A percentile compares a stretch with the other conserved stretches of the same genome.
These are phyloP conservation scores for Anoura caudifer DNA, from an alignment of 2,113 vertebrate genomes.

Conservation along the genomic window DNA sequence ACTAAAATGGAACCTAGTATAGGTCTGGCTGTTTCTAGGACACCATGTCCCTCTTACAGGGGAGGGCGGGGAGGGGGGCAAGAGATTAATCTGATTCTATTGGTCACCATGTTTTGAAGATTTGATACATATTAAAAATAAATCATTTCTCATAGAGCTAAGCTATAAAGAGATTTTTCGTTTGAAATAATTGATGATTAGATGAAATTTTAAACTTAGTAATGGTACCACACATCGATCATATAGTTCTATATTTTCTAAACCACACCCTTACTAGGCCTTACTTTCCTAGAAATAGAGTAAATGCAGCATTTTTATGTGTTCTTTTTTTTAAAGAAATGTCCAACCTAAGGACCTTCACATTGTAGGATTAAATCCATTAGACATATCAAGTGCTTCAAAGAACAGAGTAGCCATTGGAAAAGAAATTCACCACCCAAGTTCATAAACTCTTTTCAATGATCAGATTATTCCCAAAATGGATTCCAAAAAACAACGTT, in stretches of 20 bases:
- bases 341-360: not conserved
- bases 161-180: slow-evolving; percentile 41
- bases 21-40: slow-evolving; percentile 82
- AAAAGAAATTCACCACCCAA: not conserved
- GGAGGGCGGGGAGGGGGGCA: not conserved
- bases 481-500: not conserved
- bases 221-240: not conserved
- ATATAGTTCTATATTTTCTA: not conserved
- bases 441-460: slow-evolving; percentile 4
- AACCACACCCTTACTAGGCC: not conserved
- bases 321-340: slow-evolving; percentile 16
- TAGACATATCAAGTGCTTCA: not conserved
- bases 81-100: slow-evolving; percentile 75
- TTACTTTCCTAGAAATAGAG: not conserved
- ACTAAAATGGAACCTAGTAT: slow-evolving; percentile 82
- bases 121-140: slow-evolving; percentile 72
- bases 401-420: not conserved
- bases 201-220: not conserved
- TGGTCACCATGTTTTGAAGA: slow-evolving; percentile 72
- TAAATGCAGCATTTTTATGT: not conserved
- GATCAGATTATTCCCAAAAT: not conserved
- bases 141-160: slow-evolving; percentile 63
- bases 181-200: not conserved
- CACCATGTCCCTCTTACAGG: slow-evolving; percentile 77
- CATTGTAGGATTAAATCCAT: slow-evolving; percentile 17